These are phyloP conservation scores for Characodon lateralis DNA, from an alignment of 2,797 vertebrate genomes.

Conservation along the genomic window DNA sequence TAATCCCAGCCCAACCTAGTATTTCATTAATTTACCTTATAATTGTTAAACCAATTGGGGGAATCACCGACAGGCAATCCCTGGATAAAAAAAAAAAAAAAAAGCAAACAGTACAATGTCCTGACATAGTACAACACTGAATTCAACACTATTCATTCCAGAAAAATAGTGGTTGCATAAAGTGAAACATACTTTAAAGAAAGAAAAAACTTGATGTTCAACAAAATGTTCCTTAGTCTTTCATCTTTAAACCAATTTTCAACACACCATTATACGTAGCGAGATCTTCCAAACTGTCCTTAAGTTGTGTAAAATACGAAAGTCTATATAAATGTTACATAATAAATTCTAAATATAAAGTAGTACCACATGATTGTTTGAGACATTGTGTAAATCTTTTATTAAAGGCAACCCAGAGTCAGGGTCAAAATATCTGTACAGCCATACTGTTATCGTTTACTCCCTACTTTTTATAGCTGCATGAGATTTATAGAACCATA, in stretches of 20 bases:
- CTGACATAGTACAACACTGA: background rate
- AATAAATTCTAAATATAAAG: background rate
- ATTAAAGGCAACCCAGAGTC: background rate
- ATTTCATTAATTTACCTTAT: background rate
- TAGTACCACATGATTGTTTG: background rate
- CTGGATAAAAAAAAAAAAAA: too few species aligned
- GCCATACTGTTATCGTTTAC: background rate
- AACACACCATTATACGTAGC: background rate
- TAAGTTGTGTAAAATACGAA: background rate
- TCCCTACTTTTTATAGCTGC: conserved; percentile 12
- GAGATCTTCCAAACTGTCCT: background rate
- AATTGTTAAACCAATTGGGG: background rate
- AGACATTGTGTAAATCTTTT: conserved; percentile 9
- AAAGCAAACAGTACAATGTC: background rate
- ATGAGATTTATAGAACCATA: conserved; percentile 13
- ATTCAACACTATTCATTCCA: background rate
- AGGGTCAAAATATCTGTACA: background rate
- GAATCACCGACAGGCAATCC: too few species aligned
- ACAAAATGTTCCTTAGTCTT: background rate
- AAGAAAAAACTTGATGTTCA: background rate
- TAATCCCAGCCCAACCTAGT: background rate
- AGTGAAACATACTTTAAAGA: background rate
- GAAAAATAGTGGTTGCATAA: background rate
- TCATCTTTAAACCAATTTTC: background rate
- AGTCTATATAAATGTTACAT: background rate